Evolutionary conservation across 2,113 vertebrate genomes (phyloP), one percentile per base, ranked within the genome.

Genomic region (Alaudala cheleensis): DNA sequence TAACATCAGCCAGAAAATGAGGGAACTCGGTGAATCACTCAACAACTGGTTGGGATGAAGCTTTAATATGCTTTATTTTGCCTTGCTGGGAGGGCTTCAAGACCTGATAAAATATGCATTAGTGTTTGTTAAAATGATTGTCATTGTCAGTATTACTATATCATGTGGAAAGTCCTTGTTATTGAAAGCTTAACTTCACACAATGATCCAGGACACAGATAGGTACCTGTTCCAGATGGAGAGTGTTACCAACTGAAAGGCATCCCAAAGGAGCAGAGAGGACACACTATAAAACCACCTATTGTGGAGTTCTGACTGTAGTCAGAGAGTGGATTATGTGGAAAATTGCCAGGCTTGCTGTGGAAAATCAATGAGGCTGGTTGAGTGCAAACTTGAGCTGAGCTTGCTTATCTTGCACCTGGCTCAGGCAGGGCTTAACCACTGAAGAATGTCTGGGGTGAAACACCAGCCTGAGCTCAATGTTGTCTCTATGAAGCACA

Each of bases 1-100:
- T 49, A 60, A 54, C 25, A 9, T 61, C 2, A 2, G 5, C 0
- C 12, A 49, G 20, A 1, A 9, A 9, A 5, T 14, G 25, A 40
- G 5, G 16, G 1, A 70, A 56, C 4, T 49, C 9, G 9, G 0
- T 20, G 49, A 17, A n/a, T 34, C 15, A 8, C 60, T 79, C 21
- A 14, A 12, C 6, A 33, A 1, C 34, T 24, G 88, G 88, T 90
- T 50, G 56, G 79, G 26, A 77, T 33, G 18, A 76, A 62, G 19
- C 14, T 77, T 77, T 83, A 69, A 69, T 56, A 19, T 33, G 8
- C 5, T 40, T n/a, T 39, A 47, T 24, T 61, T 67, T 14, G 34
- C n/a, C 10, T 12, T 54, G 34, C 18, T 3, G 22, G 42, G 62
- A 62, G 28, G 31, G 40, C 22, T 76, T 74, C 17, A 54, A 49